Base-by-base conservation (phyloP, 2,888 invertebrate species). In the Timema podura region DNA sequence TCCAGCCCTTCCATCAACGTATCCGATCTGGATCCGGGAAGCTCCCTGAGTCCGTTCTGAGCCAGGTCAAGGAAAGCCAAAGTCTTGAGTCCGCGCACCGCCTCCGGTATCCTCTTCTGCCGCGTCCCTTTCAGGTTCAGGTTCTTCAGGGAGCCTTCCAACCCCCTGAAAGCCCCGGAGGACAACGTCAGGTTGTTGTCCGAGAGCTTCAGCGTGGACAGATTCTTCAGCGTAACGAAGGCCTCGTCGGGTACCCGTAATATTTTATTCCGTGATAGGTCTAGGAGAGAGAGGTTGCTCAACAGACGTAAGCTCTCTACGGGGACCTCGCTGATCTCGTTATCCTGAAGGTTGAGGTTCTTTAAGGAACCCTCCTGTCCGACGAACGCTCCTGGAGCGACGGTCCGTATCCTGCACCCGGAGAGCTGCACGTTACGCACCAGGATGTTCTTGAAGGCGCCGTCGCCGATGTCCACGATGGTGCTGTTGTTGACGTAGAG, bases 401-500 rank as follows among this genome's bases (percentile, higher is more conserved):
- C 87, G 72, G 82, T 85, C 77, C 84, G 87, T 72, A 94, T 90
- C 79, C 86, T 89, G 79, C 94, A 95, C 71, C 91, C 91, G 61
- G 93, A 94, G 76, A 94, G 85, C 82, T 95, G 95, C 68, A 94
- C 85, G 81, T 93, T 95, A 78, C 91, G 89, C 77, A 93, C 87
- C 78, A 86, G 88, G 68, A 94, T 82, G 77, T 89, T 88, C 47
- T 82, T 80, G 76, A 94, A 89, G 74, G 90, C 86, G 73, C 87
- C 86, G 77, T 91, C 88, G 65, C 85, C 85, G 67, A 95, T 82
- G 68, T 47, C 61, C 48, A 85, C 85, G 67, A 95, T 87, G 48
- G 92, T 91, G 68, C 94, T 92, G 82, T 95, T 95, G 82, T 94
- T 94, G 73, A 96, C 87, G 80, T 95, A 95, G 54, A 96, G 86